A percentile compares a stretch with the other conserved stretches of the same genome.
phyloP scores from a whole-genome alignment of 2,888 invertebrate genomes.

The Caenorhabditis uteleia region DNA sequence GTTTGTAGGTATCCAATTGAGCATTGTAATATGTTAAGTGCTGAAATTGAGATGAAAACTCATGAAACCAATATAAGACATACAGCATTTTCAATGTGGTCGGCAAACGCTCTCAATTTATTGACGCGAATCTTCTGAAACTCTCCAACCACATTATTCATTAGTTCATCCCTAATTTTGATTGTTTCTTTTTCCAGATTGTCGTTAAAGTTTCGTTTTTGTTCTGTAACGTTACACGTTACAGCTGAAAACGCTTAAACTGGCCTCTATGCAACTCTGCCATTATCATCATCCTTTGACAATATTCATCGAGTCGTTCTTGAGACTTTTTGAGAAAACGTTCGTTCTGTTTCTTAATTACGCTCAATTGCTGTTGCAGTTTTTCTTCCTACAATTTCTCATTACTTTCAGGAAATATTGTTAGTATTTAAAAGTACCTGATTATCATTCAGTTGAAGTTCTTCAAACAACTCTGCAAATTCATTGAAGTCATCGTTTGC shows the following conservation, averaged over 20 bases:
- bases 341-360: slow-evolving; percentile 1
- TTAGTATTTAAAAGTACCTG: too few relatives aligned
- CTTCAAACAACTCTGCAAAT: slow-evolving; percentile 1
- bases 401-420: neutral
- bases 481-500: neutral
- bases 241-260: neutral
- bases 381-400: neutral
- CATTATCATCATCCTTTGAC: slow-evolving; percentile 28
- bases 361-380: slow-evolving; percentile 4
- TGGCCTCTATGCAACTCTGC: slow-evolving; percentile 16
- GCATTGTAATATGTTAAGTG: slow-evolving; percentile 6
- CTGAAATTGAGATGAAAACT: slow-evolving; percentile 8
- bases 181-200: slow-evolving; percentile 10
- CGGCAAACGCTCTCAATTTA: slow-evolving; percentile 15
- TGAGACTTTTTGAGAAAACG: slow-evolving; percentile 7
- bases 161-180: slow-evolving; percentile 9
- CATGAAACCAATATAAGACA: neutral
- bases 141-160: slow-evolving; percentile 1
- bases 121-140: slow-evolving; percentile 31
- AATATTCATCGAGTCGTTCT: slow-evolving; percentile 24
- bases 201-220: slow-evolving; percentile 14
- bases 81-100: slow-evolving; percentile 6
- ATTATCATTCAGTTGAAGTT: slow-evolving; percentile 11
- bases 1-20: slow-evolving; percentile 1
- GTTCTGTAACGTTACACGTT: slow-evolving; percentile 8